Conservation (phyloP, 2,113 vertebrate species). For the Sus scrofa region DNA sequence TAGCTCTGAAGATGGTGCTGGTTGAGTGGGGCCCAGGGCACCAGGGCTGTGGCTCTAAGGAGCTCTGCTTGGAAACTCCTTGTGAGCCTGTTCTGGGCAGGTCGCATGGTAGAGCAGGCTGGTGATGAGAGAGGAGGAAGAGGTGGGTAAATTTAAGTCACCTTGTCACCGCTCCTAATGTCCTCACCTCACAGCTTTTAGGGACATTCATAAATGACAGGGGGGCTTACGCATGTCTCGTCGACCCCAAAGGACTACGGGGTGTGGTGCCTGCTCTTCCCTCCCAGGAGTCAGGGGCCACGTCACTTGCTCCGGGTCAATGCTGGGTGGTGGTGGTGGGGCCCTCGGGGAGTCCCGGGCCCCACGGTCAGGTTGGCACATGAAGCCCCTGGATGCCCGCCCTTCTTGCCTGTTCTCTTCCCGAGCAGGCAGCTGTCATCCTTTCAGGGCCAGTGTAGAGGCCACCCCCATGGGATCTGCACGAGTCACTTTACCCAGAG, state of each 20-base stretch:
- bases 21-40: neutral
- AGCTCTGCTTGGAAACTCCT: accelerated
- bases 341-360: neutral
- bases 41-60: neutral
- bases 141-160: accelerated
- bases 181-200: accelerated
- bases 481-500: neutral
- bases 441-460: neutral
- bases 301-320: accelerated
- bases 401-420: neutral
- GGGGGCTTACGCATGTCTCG: accelerated
- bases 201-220: accelerated
- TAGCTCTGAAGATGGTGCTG: neutral
- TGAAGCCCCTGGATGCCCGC: neutral
- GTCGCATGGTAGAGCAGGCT: accelerated
- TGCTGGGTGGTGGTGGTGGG: neutral
- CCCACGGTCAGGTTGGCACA: accelerated
- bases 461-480: neutral
- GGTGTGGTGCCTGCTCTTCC: neutral
- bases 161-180: accelerated
- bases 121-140: neutral
- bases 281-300: neutral
- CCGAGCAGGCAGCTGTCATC: accelerated
- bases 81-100: accelerated
- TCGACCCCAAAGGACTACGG: accelerated